A percentile compares a stretch with the other conserved stretches of the same genome.
phyloP scores from a whole-genome alignment of 2,888 invertebrate species.

The Bugulina stolonifera region DNA sequence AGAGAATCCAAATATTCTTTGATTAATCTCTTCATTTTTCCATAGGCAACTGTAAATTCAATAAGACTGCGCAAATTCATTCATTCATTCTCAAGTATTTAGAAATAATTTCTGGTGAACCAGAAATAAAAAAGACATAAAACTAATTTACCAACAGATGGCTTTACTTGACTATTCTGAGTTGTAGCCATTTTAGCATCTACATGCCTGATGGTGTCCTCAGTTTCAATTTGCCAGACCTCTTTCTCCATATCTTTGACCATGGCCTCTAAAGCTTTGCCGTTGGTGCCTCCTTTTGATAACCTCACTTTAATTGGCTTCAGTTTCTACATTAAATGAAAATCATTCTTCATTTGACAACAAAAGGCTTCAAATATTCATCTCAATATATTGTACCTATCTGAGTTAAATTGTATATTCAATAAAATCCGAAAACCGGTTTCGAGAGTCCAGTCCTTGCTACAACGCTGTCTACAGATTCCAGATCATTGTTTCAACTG shows the following conservation, averaged over 20 bases:
- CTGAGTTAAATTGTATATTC: too few relatives aligned
- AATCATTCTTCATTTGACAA: too few relatives aligned
- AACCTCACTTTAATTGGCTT: conserved; percentile 17
- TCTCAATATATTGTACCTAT: too few relatives aligned
- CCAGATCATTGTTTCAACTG: too few relatives aligned
- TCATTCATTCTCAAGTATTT: neutral
- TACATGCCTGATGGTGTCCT: neutral
- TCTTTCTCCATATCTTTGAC: conserved; percentile 22
- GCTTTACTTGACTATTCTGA: neutral
- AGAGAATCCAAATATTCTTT: too few relatives aligned
- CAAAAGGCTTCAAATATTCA: too few relatives aligned
- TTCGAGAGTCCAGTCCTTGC: too few relatives aligned
- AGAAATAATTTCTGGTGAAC: neutral
- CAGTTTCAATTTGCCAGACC: conserved; percentile 26
- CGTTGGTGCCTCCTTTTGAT: neutral
- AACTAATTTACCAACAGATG: neutral
- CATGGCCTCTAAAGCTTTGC: neutral
- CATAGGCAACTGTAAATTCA: too few relatives aligned
- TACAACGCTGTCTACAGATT: too few relatives aligned
- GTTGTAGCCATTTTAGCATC: neutral
- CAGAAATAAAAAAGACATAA: neutral
- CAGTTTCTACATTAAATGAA: neutral
- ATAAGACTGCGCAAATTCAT: too few relatives aligned
- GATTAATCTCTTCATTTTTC: too few relatives aligned
- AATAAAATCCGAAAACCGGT: too few relatives aligned